Evolutionary conservation across 2,888 invertebrate genomes (phyloP), one percentile per base, ranked within the genome.

Genomic region (Scaptodrosophila latifasciaeformis): DNA sequence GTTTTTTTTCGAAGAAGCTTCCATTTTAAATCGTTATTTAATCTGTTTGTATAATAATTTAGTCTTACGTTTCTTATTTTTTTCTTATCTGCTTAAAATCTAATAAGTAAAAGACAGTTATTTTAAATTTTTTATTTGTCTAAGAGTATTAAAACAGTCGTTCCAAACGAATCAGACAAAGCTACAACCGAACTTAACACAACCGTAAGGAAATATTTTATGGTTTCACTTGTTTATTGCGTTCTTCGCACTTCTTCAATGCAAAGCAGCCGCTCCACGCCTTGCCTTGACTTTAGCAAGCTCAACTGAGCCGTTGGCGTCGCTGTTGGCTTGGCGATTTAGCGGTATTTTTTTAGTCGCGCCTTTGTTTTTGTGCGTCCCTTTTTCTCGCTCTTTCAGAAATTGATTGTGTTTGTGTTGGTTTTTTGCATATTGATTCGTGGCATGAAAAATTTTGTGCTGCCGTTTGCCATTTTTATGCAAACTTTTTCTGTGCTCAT

Each of bases 131-230:
- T 46, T 19, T 44, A 10, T 44, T 15, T 44, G 30, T 9, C 9
- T n/a, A n/a, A n/a, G n/a, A n/a, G n/a, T n/a, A n/a, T n/a, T n/a
- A n/a, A n/a, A n/a, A n/a, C n/a, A n/a, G n/a, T 31, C 17, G 29
- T 24, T n/a, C 24, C 24, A 7, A 24, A 7, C 24, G 24, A 24
- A 24, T 7, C 4, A 24, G 4, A 3, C 4, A 5, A 3, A 3
- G 24, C 24, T 24, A 7, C 24, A 3, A 7, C 24, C 24, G 24
- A 3, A 3, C 4, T 7, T 7, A 7, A 5, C 18, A 13, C 27
- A 7, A 70, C 63, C 69, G 67, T 58, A 65, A 65, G n/a, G 70
- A 70, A 59, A 59, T 62, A 67, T 69, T 75, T 69, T 77, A 75
- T 77, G 78, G 75, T 71, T 75, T 75, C 77, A 49, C 58, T 55